Evolutionary conservation across 2,797 vertebrate species (phyloP), one percentile per base, ranked within the genome.

Genomic region (Coccyzus lansbergi): DNA sequence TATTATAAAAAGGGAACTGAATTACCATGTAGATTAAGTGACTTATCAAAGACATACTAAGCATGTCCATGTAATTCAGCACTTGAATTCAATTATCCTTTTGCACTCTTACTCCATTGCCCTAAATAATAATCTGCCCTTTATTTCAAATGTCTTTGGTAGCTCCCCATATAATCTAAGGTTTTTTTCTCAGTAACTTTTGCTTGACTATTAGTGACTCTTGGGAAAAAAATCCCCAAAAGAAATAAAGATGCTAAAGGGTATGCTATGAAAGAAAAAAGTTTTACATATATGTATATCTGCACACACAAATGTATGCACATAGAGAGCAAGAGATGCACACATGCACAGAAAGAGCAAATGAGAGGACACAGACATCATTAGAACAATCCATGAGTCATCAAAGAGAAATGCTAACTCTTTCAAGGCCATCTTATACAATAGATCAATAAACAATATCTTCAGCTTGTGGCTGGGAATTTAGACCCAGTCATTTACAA

Each of bases 361-460:
- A 76, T 46, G 29, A 60, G 48, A 79, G 93, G 81, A 78, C 77
- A 80, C 18, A 55, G 86, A 49, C 79, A 44, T 78, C 71, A 52
- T 34, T 77, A 83, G 64, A 88, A 77, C 49, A 76, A 76, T 53
- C 79, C 52, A 10, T 83, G 89, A 94, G 86, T 93, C 87, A 92
- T 33, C 62, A 20, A 52, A 95, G 91, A 85, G 31, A 93, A 93
- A 93, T 28, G 62, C 55, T 81, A 92, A 86, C 60, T 62, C 82
- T 68, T 75, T 78, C 67, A 71, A 92, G 78, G 82, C 59, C 71
- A 76, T 62, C 77, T 82, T 42, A 88, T 48, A 75, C 82, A 94
- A 95, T 63, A 90, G 82, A 89, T 80, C 88, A 78, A 86, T 82
- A 94, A 96, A 93, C 55, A 83, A 26, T 44, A 77, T 86, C 84